Base-by-base conservation (phyloP, 2,888 invertebrate genomes). In the Frankliniella fusca region DNA sequence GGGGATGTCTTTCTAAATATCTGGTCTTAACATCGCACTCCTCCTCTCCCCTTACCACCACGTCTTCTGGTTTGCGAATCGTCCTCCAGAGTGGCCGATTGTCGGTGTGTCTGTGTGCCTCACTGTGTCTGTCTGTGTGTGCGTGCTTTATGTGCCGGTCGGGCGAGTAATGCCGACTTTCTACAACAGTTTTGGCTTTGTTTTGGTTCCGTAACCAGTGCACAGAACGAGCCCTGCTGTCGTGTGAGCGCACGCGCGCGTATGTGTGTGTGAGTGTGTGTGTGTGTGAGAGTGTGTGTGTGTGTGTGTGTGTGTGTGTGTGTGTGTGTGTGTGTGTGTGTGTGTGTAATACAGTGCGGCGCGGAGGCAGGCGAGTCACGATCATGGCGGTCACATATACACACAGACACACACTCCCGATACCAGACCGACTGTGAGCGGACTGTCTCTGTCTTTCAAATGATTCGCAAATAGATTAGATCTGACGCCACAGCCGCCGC, bases 401-500 rank as follows among this genome's bases (percentile, higher is more conserved):
- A n/a, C 70, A 18, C 7, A 23, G 11, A 27, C 27, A 76, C 70
- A 76, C 70, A 70, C 70, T 23, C 70, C 70, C 70, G 70, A 76
- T 76, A 76, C 70, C 27, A 27, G 27, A 76, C 11, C 70, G 70
- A 76, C 27, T 76, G 70, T 27, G 12, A 76, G 70, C 70, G 23
- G 70, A 23, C 70, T 76, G 70, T 76, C 70, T 76, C 70, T 76
- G 70, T 76, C 70, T 76, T 38, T 76, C 70, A 76, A 76, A 76
- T 76, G 70, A 76, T 76, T 76, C 70, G 70, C 70, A 76, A 76
- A 76, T 76, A 76, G 70, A 76, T 76, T 76, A 76, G 70, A 76
- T 76, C 70, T 76, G 70, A 76, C 70, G 70, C 70, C 70, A 76
- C 70, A 23, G 70, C 70, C 23, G 27, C 8, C 12, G 70, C 61